Evolutionary conservation across 1,140 invertebrate species (phyloP).

Genomic region (Aplysia californica): DNA sequence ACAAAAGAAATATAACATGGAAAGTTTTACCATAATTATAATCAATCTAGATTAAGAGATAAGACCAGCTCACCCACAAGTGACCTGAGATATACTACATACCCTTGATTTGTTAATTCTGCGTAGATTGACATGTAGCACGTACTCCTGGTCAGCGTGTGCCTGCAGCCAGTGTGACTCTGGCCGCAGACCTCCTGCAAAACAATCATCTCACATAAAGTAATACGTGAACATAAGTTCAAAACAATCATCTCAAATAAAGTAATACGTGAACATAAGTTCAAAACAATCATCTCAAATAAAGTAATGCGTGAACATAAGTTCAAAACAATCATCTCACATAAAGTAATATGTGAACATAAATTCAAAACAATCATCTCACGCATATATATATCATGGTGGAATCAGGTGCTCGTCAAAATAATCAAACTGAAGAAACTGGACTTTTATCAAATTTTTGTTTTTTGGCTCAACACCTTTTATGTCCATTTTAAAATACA

Average conservation of each 20-base stretch:
- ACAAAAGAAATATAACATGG: too few relatives aligned
- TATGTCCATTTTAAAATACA: too few relatives aligned
- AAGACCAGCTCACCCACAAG: too few relatives aligned
- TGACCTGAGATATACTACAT: too few relatives aligned
- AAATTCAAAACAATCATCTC: not conserved
- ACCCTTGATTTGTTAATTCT: constrained; percentile 64
- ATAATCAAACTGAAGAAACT: too few relatives aligned
- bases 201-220: not conserved
- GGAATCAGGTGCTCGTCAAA: too few relatives aligned
- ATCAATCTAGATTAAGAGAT: too few relatives aligned
- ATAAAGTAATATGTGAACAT: not conserved
- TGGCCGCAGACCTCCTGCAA: constrained; percentile 41
- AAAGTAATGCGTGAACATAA: not conserved
- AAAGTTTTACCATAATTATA: too few relatives aligned
- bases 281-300: not conserved
- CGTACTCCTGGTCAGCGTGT: constrained; percentile 79
- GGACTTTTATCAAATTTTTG: too few relatives aligned
- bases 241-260: not conserved
- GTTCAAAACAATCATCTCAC: not conserved
- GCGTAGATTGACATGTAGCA: constrained; percentile 71
- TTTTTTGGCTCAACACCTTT: too few relatives aligned
- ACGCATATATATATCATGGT: too few relatives aligned
- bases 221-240: not conserved
- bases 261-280: not conserved
- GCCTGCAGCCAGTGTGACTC: constrained; percentile 72